These are phyloP conservation scores for Dreissena rostriformis DNA, from an alignment of 1,140 invertebrate species.

Conservation along the genomic window DNA sequence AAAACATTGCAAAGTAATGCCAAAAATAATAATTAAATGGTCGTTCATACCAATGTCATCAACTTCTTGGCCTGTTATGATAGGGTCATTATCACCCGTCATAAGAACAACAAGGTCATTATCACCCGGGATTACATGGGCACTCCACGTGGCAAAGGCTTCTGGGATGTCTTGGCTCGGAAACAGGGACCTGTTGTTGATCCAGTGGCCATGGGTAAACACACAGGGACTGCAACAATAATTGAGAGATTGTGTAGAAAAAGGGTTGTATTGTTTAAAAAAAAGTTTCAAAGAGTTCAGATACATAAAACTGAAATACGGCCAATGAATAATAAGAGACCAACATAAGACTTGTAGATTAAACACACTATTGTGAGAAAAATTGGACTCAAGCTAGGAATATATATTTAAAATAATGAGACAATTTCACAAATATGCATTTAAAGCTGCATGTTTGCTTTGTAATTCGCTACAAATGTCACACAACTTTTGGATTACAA, in stretches of 20 bases:
- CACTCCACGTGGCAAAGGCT: slow-evolving; percentile 82
- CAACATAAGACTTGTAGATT: neutral
- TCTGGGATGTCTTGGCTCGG: slow-evolving; percentile 81
- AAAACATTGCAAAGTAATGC: too few relatives aligned
- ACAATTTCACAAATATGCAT: neutral
- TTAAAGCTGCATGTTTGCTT: too few relatives aligned
- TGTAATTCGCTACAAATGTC: too few relatives aligned
- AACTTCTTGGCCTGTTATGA: neutral
- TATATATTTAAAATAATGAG: neutral
- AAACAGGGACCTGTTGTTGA: slow-evolving; percentile 82
- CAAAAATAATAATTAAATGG: neutral
- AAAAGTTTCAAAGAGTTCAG: neutral
- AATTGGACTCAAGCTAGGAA: neutral
- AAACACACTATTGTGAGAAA: neutral
- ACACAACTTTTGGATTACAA: too few relatives aligned
- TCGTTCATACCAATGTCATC: too few relatives aligned
- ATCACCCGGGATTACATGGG: slow-evolving; percentile 67
- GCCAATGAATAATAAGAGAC: neutral
- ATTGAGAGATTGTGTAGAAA: neutral
- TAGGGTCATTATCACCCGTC: slow-evolving; percentile 78
- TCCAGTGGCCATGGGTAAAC: slow-evolving; percentile 79
- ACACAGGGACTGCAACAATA: slow-evolving; percentile 72
- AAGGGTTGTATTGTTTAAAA: neutral
- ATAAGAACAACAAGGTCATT: slow-evolving; percentile 73
- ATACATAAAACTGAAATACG: neutral